phyloP scores from a whole-genome alignment of 2,888 invertebrate genomes.

The Heliconius charithonia region DNA sequence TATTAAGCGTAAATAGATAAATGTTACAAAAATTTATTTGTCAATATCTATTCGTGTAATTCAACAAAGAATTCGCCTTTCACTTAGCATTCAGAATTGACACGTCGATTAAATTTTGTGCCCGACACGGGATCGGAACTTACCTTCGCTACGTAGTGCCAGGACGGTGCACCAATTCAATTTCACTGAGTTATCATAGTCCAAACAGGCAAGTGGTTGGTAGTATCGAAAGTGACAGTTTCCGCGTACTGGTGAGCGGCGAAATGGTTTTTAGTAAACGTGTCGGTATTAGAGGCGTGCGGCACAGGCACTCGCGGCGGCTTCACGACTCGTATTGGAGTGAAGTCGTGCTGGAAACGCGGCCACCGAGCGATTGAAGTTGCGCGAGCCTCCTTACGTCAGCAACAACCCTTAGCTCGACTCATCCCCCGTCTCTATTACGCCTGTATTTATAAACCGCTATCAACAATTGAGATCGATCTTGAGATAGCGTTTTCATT shows the following conservation, averaged over 20 bases:
- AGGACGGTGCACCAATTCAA: constrained; percentile 60
- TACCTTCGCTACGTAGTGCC: constrained; percentile 63
- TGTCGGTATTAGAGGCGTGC: constrained; percentile 55
- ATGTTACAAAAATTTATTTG: constrained; percentile 57
- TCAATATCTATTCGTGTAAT: constrained; percentile 63
- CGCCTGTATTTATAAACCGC: too few relatives aligned
- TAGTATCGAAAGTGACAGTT: constrained; percentile 71
- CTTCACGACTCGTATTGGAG: constrained; percentile 56
- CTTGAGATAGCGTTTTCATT: too few relatives aligned
- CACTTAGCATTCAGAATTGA: constrained; percentile 78
- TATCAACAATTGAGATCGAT: too few relatives aligned
- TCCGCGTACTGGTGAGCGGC: constrained; percentile 57
- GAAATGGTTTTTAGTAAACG: constrained; percentile 59
- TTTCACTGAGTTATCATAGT: constrained; percentile 70
- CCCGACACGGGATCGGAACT: constrained; percentile 62
- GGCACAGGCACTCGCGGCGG: constrained; percentile 68
- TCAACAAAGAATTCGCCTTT: constrained; percentile 80
- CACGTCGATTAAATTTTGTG: constrained; percentile 76
- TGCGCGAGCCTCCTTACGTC: constrained; percentile 43
- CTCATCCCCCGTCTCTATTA: constrained; percentile 29
- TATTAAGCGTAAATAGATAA: constrained; percentile 43
- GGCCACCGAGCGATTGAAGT: constrained; percentile 37
- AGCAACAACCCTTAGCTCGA: constrained; percentile 38
- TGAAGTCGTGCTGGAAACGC: constrained; percentile 29
- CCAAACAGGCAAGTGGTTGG: constrained; percentile 53